Percentiles rank a stretch among this genome's conserved stretches.
Conservation (phyloP, 2,888 invertebrate species). For the Melolontha melolontha region DNA sequence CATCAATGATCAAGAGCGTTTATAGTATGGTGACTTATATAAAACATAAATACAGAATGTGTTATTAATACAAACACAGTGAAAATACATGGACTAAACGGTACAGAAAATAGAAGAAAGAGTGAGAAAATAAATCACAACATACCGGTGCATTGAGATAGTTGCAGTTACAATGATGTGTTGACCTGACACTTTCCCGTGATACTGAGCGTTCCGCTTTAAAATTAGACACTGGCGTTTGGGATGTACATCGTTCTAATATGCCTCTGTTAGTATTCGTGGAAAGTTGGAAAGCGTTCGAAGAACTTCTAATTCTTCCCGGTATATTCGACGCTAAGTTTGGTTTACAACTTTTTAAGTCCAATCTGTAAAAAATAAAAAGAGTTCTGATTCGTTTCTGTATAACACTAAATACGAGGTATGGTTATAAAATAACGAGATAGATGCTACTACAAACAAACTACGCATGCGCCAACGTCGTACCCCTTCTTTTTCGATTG, state of each 20-base stretch:
- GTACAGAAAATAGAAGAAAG: neutral
- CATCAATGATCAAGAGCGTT: neutral
- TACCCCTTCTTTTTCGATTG: too few relatives aligned
- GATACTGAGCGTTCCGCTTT: constrained; percentile 88
- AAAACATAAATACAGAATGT: too few relatives aligned
- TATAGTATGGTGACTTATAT: neutral
- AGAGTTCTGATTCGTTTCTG: neutral
- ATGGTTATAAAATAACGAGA: too few relatives aligned
- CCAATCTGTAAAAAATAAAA: constrained; percentile 58
- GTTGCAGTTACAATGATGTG: constrained; percentile 75
- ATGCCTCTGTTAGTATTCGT: constrained; percentile 73
- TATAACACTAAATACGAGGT: neutral
- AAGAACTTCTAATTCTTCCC: constrained; percentile 71
- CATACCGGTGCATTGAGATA: constrained; percentile 67
- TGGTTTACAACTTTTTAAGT: constrained; percentile 66
- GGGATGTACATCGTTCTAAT: constrained; percentile 81
- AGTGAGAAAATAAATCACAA: constrained; percentile 19
- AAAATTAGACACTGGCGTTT: constrained; percentile 79
- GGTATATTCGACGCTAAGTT: constrained; percentile 63
- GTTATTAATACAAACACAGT: neutral
- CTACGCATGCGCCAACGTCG: too few relatives aligned
- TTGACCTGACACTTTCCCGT: constrained; percentile 82
- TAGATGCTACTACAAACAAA: too few relatives aligned
- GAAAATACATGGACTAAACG: constrained; percentile 5
- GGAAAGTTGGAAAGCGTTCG: constrained; percentile 75